Evolutionary conservation across 2,113 vertebrate genomes (phyloP).

Genomic region (Vulpes vulpes): DNA sequence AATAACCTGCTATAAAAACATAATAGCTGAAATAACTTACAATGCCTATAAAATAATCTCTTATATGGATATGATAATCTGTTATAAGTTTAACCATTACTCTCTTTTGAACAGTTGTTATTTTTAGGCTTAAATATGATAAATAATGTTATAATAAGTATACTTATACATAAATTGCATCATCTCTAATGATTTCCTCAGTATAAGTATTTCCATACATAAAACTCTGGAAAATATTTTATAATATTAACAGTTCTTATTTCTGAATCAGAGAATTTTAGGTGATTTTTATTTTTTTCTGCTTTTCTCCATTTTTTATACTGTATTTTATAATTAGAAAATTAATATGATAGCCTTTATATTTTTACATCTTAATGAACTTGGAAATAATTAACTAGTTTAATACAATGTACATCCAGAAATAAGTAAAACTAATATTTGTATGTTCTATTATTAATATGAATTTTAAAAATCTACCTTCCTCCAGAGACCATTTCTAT

Average conservation of each 20-base stretch:
- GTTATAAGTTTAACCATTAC: neutral
- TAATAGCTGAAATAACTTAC: neutral
- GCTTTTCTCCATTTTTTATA: neutral
- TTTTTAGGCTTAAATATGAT: neutral
- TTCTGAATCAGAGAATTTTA: neutral
- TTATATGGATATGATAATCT: neutral
- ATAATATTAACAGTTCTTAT: neutral
- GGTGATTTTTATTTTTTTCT: neutral
- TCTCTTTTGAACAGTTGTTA: neutral
- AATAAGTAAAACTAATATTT: neutral
- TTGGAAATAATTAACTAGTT: constrained; percentile 30
- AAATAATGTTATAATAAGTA: neutral
- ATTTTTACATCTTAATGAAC: neutral
- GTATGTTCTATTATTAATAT: neutral
- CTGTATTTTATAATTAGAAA: constrained; percentile 4
- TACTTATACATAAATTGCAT: neutral
- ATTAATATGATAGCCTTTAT: neutral
- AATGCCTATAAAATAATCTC: neutral
- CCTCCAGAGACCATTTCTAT: neutral
- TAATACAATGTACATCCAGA: neutral
- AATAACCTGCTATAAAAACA: neutral
- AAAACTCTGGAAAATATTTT: constrained; percentile 29
- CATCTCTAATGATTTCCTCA: neutral
- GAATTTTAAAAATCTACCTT: neutral
- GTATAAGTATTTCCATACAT: neutral